Percentiles rank a stretch among this genome's conserved stretches.
Conservation (phyloP, 2,888 invertebrate genomes). For the Glaucopsyche alexis region DNA sequence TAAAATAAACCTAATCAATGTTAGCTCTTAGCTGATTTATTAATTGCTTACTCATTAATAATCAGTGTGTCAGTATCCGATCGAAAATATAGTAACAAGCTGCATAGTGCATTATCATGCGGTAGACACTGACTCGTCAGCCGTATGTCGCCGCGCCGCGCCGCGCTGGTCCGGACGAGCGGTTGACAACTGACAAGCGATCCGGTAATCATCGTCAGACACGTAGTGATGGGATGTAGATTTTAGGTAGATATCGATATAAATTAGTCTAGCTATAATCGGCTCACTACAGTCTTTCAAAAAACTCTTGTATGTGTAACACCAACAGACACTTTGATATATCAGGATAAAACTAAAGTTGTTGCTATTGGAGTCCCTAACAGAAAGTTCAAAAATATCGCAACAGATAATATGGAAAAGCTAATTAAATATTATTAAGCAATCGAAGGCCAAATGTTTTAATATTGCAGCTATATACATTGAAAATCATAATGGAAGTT, state of each 20-base stretch:
- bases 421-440: background rate
- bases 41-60: background rate
- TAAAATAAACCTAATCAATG: background rate
- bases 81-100: background rate
- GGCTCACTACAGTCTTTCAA: too few relatives aligned
- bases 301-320: too few relatives aligned
- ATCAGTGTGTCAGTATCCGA: background rate
- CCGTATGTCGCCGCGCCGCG: constrained; percentile 30
- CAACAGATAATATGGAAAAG: background rate
- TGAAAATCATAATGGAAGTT: background rate
- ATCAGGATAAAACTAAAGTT: too few relatives aligned
- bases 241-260: constrained; percentile 26
- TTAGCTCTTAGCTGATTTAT: background rate
- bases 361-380: too few relatives aligned
- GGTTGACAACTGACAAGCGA: constrained; percentile 35
- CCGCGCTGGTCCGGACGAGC: constrained; percentile 30
- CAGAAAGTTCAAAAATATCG: too few relatives aligned
- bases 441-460: background rate
- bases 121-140: constrained; percentile 30
- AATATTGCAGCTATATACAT: background rate
- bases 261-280: background rate
- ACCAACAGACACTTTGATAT: too few relatives aligned
- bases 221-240: constrained; percentile 6
- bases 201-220: constrained; percentile 32
- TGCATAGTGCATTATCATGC: constrained; percentile 8